Conservation (phyloP, 2,797 vertebrate species). For the Myotis pilosus region DNA sequence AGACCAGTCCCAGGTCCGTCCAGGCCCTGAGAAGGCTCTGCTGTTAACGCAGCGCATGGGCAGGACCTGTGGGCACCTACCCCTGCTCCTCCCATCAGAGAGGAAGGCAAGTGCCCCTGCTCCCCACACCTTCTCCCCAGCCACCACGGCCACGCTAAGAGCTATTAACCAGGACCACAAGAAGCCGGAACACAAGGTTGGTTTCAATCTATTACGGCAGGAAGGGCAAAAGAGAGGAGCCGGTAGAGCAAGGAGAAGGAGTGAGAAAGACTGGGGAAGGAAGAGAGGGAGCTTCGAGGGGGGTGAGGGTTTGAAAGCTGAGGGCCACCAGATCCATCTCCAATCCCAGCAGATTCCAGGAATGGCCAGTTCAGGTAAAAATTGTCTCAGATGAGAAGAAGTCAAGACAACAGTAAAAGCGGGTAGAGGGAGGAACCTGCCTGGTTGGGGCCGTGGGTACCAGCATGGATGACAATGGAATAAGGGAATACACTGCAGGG, state of each 20-base stretch:
- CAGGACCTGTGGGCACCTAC: rapidly evolving
- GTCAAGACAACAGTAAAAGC: neutral
- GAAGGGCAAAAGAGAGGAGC: slow-evolving; percentile 65
- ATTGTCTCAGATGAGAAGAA: neutral
- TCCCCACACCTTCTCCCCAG: neutral
- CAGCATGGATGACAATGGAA: neutral
- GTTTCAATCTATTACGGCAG: slow-evolving; percentile 64
- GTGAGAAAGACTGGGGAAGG: neutral
- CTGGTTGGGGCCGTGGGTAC: neutral
- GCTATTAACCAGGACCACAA: slow-evolving; percentile 68
- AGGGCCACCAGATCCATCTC: neutral
- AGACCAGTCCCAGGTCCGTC: neutral
- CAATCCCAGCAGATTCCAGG: neutral
- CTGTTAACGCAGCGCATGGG: neutral
- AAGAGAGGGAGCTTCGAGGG: neutral
- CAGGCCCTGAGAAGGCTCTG: neutral
- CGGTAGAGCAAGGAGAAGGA: neutral
- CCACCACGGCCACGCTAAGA: slow-evolving; percentile 53
- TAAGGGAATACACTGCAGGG: neutral
- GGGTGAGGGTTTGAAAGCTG: neutral
- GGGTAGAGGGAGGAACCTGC: neutral
- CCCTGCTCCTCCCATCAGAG: neutral
- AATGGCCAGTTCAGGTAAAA: neutral
- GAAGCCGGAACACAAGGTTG: slow-evolving; percentile 57
- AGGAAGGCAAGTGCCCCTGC: neutral